Percentiles rank a stretch among this genome's conserved stretches.
Evolutionary conservation across 92 coral and sea anemone genomes (phyloP).

Genomic region (Isaurus tuberculatus): DNA sequence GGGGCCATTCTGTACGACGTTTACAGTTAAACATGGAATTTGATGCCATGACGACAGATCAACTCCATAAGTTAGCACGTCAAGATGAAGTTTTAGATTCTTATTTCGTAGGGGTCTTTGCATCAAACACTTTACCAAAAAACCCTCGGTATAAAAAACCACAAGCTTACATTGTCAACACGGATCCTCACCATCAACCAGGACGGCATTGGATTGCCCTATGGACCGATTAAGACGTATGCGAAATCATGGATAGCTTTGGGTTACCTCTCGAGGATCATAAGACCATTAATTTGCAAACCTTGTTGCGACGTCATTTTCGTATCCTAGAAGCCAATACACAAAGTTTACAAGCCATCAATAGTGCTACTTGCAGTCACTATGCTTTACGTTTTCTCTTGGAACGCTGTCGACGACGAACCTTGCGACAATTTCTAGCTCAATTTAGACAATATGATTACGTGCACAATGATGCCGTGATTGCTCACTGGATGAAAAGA

Average conservation of each 20-base stretch:
- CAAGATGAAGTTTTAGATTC: neutral
- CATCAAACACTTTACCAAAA: neutral
- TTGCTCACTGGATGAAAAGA: neutral
- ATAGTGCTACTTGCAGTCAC: neutral
- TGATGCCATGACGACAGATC: neutral
- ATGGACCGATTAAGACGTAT: neutral
- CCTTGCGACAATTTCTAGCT: neutral
- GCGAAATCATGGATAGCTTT: neutral
- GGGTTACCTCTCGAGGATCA: neutral
- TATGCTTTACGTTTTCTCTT: neutral
- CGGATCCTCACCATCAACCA: neutral
- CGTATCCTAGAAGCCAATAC: neutral
- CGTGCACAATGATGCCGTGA: neutral
- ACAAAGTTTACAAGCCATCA: neutral
- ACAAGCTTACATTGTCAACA: neutral
- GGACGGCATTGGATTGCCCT: slow-evolving; percentile 12
- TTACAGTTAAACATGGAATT: neutral
- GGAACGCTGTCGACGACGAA: neutral
- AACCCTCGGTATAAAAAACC: neutral
- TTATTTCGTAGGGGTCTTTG: neutral
- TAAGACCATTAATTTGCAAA: neutral
- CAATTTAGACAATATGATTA: neutral
- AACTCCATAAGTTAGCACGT: neutral
- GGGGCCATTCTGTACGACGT: neutral
- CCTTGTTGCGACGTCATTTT: neutral